These are phyloP conservation scores for Cyanistes caeruleus DNA, from an alignment of 2,113 vertebrate genomes.

Conservation along the genomic window DNA sequence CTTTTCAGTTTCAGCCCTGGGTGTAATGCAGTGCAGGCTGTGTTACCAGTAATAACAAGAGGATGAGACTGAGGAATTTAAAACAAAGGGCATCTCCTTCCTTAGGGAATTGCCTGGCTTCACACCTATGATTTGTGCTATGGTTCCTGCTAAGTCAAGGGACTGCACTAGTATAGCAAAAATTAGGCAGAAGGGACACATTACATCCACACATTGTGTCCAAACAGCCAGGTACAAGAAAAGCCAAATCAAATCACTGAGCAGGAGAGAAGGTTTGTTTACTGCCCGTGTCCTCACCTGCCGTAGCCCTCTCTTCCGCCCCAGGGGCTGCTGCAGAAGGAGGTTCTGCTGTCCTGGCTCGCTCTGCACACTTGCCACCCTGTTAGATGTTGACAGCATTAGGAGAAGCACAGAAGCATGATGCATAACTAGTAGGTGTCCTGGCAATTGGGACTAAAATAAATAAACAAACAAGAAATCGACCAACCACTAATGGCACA, in stretches of 20 bases:
- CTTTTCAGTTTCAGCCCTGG: not conserved
- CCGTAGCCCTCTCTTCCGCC: conserved; percentile 91
- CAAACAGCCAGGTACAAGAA: not conserved
- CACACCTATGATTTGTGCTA: accelerated
- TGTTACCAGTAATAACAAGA: not conserved
- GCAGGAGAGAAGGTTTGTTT: not conserved
- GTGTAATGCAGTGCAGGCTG: not conserved
- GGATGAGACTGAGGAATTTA: not conserved
- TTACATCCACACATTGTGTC: not conserved
- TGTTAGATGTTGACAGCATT: conserved; percentile 75
- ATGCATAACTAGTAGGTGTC: not conserved
- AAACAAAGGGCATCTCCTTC: not conserved
- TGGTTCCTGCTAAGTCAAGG: not conserved
- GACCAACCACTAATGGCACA: conserved; percentile 62
- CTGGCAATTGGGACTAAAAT: conserved; percentile 40
- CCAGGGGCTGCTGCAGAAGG: conserved; percentile 91
- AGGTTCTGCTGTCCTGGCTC: conserved; percentile 97
- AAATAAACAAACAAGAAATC: not conserved
- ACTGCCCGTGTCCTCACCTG: conserved; percentile 78
- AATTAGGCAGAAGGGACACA: not conserved
- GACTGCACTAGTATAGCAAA: not conserved
- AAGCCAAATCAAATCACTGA: not conserved
- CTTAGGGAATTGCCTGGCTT: not conserved
- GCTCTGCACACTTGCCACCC: conserved; percentile 97
- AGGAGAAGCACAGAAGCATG: not conserved